phyloP scores from a whole-genome alignment of 2,888 invertebrate genomes.

The Candidula unifasciata region DNA sequence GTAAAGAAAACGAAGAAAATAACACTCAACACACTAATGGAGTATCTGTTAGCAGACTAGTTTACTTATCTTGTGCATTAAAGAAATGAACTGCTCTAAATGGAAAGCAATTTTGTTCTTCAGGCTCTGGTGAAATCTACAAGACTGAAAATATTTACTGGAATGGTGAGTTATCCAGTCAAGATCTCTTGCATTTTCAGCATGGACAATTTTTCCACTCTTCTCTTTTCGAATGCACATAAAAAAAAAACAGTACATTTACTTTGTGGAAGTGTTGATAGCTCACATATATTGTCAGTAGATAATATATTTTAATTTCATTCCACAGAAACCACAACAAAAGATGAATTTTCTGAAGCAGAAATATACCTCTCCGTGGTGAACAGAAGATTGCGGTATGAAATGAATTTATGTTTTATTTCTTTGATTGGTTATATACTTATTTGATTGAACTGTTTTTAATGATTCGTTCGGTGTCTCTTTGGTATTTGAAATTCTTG shows the following conservation, averaged over 20 bases:
- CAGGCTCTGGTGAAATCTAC: conserved; percentile 18
- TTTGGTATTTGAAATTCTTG: too few species aligned
- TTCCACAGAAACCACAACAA: not conserved
- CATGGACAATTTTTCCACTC: not conserved
- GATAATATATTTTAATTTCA: not conserved
- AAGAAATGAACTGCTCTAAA: not conserved
- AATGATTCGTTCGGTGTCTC: too few species aligned
- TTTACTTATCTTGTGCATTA: not conserved
- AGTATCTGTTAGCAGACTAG: not conserved
- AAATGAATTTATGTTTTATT: too few species aligned
- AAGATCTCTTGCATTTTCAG: not conserved
- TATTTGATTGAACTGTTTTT: too few species aligned
- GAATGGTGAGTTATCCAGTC: not conserved
- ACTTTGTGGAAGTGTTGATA: not conserved
- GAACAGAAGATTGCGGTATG: not conserved
- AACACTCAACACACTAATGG: not conserved
- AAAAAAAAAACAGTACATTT: too few species aligned
- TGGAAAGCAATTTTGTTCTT: not conserved
- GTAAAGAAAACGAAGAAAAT: too few species aligned
- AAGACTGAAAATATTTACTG: not conserved
- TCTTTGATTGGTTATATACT: too few species aligned
- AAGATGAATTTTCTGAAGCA: too few species aligned
- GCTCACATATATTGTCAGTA: not conserved
- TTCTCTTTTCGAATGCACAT: not conserved
- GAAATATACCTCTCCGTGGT: not conserved